Evolutionary conservation across 2,797 vertebrate genomes (phyloP).

Genomic region (Pelodytes ibericus): DNA sequence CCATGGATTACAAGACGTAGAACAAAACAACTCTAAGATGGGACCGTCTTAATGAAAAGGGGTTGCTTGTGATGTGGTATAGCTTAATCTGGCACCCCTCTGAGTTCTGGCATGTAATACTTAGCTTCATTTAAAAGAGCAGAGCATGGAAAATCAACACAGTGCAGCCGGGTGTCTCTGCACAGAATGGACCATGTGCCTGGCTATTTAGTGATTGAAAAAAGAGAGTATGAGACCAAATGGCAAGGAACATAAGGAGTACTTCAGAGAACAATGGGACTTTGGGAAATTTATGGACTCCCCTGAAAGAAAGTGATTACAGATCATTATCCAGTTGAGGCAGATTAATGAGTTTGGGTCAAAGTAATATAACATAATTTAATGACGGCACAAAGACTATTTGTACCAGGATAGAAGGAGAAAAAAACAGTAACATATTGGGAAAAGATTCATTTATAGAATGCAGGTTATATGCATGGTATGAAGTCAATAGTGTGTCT

Average conservation of each 20-base stretch:
- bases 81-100: slow-evolving; percentile 75
- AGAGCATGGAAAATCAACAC: slow-evolving; percentile 89
- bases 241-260: slow-evolving; percentile 94
- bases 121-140: slow-evolving; percentile 76
- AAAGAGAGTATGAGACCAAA: slow-evolving; percentile 86
- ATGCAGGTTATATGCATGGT: not conserved
- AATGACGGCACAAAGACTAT: slow-evolving; percentile 87
- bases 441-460: slow-evolving; percentile 32
- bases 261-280: slow-evolving; percentile 93
- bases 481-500: too few relatives aligned
- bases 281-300: slow-evolving; percentile 98
- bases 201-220: slow-evolving; percentile 89
- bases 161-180: slow-evolving; percentile 69
- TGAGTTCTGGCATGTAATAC: slow-evolving; percentile 81
- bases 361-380: slow-evolving; percentile 97
- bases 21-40: slow-evolving; percentile 88
- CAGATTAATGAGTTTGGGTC: slow-evolving; percentile 99
- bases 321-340: slow-evolving; percentile 99
- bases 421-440: slow-evolving; percentile 68
- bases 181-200: slow-evolving; percentile 80
- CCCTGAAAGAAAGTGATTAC: slow-evolving; percentile 99
- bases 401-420: slow-evolving; percentile 83
- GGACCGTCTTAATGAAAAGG: slow-evolving; percentile 90
- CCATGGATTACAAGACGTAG: slow-evolving; percentile 87
- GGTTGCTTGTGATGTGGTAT: slow-evolving; percentile 73